phyloP scores from a whole-genome alignment of 2,113 vertebrate genomes.

The Microcebus jonahi region DNA sequence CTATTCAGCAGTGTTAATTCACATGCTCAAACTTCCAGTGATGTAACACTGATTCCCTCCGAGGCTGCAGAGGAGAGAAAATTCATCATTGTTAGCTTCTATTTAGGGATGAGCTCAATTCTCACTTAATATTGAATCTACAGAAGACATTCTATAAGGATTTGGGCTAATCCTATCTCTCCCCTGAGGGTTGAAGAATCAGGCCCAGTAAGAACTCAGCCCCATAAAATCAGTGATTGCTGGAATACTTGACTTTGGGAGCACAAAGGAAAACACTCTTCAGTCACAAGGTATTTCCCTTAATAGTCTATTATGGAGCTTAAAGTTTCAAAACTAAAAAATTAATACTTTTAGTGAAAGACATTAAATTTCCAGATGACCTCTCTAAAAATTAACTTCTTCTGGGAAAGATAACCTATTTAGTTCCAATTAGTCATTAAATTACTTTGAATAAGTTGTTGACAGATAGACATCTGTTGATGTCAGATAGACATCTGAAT shows the following conservation, averaged over 20 bases:
- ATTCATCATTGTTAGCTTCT: conserved; percentile 21
- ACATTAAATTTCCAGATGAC: conserved; percentile 38
- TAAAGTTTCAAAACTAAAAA: conserved; percentile 39
- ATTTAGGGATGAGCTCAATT: conserved; percentile 38
- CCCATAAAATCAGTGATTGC: background rate
- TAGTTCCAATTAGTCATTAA: conserved; percentile 56
- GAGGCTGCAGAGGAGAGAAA: background rate
- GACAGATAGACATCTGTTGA: conserved; percentile 25
- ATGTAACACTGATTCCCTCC: background rate
- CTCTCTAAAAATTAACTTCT: conserved; percentile 44
- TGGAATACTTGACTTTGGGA: background rate
- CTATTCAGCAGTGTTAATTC: background rate
- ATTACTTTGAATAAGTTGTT: conserved; percentile 62
- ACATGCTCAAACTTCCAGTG: background rate
- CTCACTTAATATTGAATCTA: conserved; percentile 41
- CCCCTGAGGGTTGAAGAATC: background rate
- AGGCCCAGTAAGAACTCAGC: background rate
- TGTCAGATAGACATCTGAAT: conserved; percentile 39
- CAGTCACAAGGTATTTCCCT: background rate
- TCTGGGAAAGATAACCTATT: conserved; percentile 14
- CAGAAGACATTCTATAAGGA: background rate
- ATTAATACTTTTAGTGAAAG: conserved; percentile 17
- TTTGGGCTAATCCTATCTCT: background rate
- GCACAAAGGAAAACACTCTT: background rate
- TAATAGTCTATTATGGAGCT: background rate